phyloP scores from a whole-genome alignment of 1,140 invertebrate species.

The Bombus waltoni region DNA sequence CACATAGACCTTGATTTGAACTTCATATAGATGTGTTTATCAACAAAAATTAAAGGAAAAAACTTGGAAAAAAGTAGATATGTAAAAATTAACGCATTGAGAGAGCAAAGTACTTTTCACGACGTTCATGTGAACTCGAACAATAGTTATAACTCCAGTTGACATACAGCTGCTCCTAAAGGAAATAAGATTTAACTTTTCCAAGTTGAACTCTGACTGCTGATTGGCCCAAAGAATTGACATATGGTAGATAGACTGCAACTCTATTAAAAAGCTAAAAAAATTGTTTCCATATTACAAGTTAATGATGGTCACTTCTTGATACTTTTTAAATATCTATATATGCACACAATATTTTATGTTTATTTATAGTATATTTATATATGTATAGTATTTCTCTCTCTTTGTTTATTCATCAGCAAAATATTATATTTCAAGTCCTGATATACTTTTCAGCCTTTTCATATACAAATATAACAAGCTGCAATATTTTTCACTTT shows the following conservation, averaged over 20 bases:
- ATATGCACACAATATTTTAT: constrained; percentile 62
- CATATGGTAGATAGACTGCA: constrained; percentile 79
- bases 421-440: constrained; percentile 70
- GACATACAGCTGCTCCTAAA: constrained; percentile 82
- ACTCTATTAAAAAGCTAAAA: constrained; percentile 78
- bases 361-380: constrained; percentile 65
- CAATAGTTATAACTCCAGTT: constrained; percentile 80
- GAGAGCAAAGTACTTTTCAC: constrained; percentile 72
- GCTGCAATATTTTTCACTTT: constrained; percentile 67
- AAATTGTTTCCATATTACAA: constrained; percentile 68
- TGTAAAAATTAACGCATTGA: constrained; percentile 63
- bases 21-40: constrained; percentile 48
- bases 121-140: constrained; percentile 73
- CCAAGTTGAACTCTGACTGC: constrained; percentile 79
- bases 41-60: constrained; percentile 56
- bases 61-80: constrained; percentile 51
- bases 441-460: constrained; percentile 64
- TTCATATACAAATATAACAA: constrained; percentile 65
- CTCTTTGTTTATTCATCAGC: constrained; percentile 66
- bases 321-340: constrained; percentile 56
- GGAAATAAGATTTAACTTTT: constrained; percentile 79
- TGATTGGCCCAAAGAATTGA: constrained; percentile 80
- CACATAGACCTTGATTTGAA: constrained; percentile 66
- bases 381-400: constrained; percentile 62
- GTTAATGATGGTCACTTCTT: constrained; percentile 63